A percentile compares a stretch with the other conserved stretches of the same genome.
Evolutionary conservation across 2,888 invertebrate genomes (phyloP).

Genomic region (Salpingus planirostris): DNA sequence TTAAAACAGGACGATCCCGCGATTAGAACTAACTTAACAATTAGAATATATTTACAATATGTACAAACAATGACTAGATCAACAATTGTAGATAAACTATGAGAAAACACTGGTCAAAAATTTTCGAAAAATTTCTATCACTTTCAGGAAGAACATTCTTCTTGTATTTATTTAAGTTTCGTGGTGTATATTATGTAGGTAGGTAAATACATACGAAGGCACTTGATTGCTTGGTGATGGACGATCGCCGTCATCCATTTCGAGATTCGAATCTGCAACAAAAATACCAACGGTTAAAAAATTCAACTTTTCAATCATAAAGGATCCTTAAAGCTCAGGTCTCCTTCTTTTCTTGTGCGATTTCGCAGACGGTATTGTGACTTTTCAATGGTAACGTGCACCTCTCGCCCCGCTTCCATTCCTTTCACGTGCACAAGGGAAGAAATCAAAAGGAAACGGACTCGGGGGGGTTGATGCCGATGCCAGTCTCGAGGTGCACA

Average conservation of each 20-base stretch:
- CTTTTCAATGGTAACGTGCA: conserved; percentile 14
- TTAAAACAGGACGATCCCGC: too few species aligned
- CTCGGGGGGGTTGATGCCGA: conserved; percentile 9
- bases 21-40: too few species aligned
- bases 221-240: too few species aligned
- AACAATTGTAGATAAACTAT: too few species aligned
- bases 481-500: too few species aligned
- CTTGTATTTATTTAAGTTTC: too few species aligned
- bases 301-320: conserved; percentile 12
- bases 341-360: conserved; percentile 15
- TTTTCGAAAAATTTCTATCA: too few species aligned
- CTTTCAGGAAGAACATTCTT: too few species aligned
- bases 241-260: conserved; percentile 29
- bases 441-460: conserved; percentile 14
- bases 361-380: conserved; percentile 35
- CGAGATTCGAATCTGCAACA: conserved; percentile 24
- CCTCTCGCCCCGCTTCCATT: conserved; percentile 11
- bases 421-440: conserved; percentile 10
- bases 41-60: conserved; percentile 29
- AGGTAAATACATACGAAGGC: too few species aligned
- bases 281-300: conserved; percentile 18
- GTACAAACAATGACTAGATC: conserved; percentile 38
- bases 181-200: too few species aligned
- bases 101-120: too few species aligned
- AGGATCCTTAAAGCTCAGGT: conserved; percentile 23